Evolutionary conservation across 2,888 invertebrate genomes (phyloP).

Genomic region (Pandemis corylana): DNA sequence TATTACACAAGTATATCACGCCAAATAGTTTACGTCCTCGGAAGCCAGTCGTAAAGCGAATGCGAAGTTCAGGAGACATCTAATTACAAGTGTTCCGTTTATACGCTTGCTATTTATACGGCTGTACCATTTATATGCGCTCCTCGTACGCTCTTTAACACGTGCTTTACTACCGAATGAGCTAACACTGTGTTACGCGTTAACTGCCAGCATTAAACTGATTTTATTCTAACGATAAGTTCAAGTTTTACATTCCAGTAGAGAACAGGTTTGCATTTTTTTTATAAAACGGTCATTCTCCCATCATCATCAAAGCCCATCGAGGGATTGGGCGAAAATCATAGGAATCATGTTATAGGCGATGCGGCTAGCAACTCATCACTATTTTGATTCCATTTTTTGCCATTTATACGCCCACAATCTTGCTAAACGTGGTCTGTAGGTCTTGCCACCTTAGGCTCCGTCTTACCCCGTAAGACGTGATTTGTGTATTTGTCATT

Average conservation of each 20-base stretch:
- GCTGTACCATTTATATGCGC: slow-evolving; percentile 14
- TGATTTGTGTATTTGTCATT: too few species aligned
- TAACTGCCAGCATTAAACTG: neutral
- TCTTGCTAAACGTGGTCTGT: too few species aligned
- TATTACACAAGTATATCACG: slow-evolving; percentile 30
- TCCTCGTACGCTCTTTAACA: slow-evolving; percentile 19
- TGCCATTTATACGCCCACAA: too few species aligned
- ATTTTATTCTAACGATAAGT: neutral
- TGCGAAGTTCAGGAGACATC: slow-evolving; percentile 20
- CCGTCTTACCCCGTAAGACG: too few species aligned
- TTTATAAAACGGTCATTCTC: too few species aligned
- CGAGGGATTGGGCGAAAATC: too few species aligned
- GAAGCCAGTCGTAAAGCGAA: slow-evolving; percentile 27
- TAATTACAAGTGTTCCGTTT: slow-evolving; percentile 30
- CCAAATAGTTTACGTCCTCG: slow-evolving; percentile 14
- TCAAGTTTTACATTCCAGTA: neutral
- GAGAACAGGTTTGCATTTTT: too few species aligned
- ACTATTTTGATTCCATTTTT: too few species aligned
- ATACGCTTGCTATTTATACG: slow-evolving; percentile 17
- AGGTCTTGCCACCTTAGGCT: too few species aligned
- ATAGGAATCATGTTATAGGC: too few species aligned
- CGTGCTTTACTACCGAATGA: slow-evolving; percentile 16
- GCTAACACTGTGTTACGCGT: slow-evolving; percentile 5
- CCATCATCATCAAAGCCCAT: too few species aligned
- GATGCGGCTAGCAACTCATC: too few species aligned